Conservation (phyloP, 2,888 invertebrate species). For the Myopa tessellatipennis region DNA sequence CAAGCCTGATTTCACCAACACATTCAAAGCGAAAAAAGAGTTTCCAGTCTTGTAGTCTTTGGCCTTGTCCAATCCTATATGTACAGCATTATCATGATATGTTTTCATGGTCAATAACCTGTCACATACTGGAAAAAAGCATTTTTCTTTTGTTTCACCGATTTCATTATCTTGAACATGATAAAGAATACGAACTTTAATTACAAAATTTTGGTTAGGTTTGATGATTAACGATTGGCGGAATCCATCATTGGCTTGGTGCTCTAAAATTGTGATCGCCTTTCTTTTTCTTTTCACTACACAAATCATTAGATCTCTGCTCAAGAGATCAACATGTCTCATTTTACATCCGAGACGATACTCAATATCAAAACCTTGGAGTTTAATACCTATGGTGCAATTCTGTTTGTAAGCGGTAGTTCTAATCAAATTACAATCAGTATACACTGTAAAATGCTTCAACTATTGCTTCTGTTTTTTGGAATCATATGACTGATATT, state of each 20-base stretch:
- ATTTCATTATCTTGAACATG: neutral
- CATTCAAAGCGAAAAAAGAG: too few species aligned
- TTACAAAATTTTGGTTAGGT: neutral
- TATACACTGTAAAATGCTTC: neutral
- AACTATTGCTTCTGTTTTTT: too few species aligned
- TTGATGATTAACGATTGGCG: neutral
- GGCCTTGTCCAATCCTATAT: neutral
- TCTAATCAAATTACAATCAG: neutral
- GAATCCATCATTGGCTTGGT: neutral
- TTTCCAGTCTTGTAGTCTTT: too few species aligned
- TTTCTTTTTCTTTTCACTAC: neutral
- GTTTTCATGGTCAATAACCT: neutral
- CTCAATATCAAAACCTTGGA: constrained; percentile 11
- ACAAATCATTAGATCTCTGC: constrained; percentile 3
- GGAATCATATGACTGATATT: too few species aligned
- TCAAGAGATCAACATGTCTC: constrained; percentile 11
- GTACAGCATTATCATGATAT: constrained; percentile 7
- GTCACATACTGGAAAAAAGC: neutral
- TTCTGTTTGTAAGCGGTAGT: neutral
- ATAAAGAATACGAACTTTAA: neutral
- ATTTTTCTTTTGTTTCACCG: neutral
- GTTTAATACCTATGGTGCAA: constrained; percentile 1
- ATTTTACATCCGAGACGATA: constrained; percentile 6
- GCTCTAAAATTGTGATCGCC: too few species aligned
- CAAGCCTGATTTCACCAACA: too few species aligned